A percentile compares a stretch with the other conserved stretches of the same genome.
Evolutionary conservation across 2,113 vertebrate genomes (phyloP).

Genomic region (Vulpes lagopus): DNA sequence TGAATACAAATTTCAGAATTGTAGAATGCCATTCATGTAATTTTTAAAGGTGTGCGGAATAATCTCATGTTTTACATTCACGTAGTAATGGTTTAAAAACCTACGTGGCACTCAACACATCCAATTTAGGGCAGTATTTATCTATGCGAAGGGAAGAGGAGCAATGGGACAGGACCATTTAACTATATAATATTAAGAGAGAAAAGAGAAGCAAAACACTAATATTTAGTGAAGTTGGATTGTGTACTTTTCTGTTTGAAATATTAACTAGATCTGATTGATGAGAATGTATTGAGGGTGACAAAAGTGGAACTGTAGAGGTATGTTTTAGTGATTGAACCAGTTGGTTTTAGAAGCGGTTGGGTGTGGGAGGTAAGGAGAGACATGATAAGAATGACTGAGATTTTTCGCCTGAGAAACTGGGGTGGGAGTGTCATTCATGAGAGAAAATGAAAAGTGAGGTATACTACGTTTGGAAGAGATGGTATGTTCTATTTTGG

Average conservation of each 20-base stretch:
- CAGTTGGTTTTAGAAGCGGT: neutral
- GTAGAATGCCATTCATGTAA: neutral
- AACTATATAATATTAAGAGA: neutral
- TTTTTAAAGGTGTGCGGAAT: conserved; percentile 8
- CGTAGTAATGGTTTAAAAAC: neutral
- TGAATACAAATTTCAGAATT: neutral
- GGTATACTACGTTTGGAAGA: conserved; percentile 22
- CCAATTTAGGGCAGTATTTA: neutral
- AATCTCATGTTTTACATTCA: neutral
- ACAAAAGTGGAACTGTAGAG: neutral
- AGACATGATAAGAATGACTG: neutral
- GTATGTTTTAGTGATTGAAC: neutral
- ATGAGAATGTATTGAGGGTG: neutral
- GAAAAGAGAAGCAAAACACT: neutral
- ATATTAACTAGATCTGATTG: neutral
- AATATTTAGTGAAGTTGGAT: neutral
- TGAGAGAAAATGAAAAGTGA: neutral
- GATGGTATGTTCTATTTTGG: neutral
- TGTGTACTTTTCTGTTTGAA: neutral
- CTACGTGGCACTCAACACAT: neutral
- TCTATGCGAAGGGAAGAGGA: neutral
- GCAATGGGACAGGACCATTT: neutral
- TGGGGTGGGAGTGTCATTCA: neutral
- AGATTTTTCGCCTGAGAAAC: neutral
- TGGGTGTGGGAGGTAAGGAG: neutral